These are phyloP conservation scores for Apamea sordens DNA, from an alignment of 2,888 invertebrate species.

Conservation along the genomic window DNA sequence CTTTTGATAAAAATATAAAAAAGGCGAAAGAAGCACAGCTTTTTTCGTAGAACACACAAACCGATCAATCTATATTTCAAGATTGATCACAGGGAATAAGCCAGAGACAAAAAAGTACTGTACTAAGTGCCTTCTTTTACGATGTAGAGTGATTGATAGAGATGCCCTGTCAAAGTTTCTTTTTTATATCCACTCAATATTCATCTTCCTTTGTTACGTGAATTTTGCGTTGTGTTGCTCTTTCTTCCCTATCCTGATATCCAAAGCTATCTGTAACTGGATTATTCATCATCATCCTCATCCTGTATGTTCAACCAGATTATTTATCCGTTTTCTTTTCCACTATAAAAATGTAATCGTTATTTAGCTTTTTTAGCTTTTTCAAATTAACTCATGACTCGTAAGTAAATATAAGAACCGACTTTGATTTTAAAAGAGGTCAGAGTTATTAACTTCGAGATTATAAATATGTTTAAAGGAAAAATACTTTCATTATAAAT, in stretches of 20 bases:
- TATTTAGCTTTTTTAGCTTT: too few relatives aligned
- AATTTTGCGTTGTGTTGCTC: slow-evolving; percentile 42
- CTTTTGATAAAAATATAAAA: slow-evolving; percentile 39
- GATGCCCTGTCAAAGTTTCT: slow-evolving; percentile 67
- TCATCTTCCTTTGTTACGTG: slow-evolving; percentile 68
- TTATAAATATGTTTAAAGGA: slow-evolving; percentile 6
- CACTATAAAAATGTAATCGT: background rate
- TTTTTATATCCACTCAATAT: slow-evolving; percentile 74
- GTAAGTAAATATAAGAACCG: background rate
- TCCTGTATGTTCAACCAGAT: slow-evolving; percentile 14
- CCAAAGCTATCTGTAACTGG: slow-evolving; percentile 29
- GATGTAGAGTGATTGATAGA: slow-evolving; percentile 75
- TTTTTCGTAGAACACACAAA: slow-evolving; percentile 59
- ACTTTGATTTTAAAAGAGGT: slow-evolving; percentile 2
- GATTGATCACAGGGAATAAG: slow-evolving; percentile 70
- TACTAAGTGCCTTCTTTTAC: slow-evolving; percentile 66
- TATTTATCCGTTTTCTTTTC: slow-evolving; percentile 6
- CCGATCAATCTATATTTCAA: slow-evolving; percentile 77
- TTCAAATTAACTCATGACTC: background rate
- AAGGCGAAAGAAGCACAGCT: slow-evolving; percentile 37
- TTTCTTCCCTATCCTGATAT: slow-evolving; percentile 23
- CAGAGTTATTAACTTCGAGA: background rate
- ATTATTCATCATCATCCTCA: slow-evolving; percentile 35
- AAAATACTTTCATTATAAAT: background rate
- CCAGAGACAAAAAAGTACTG: slow-evolving; percentile 72